A percentile compares a stretch with the other conserved stretches of the same genome.
Evolutionary conservation across 2,113 vertebrate genomes (phyloP).

Genomic region (Rhynchomys soricoides): DNA sequence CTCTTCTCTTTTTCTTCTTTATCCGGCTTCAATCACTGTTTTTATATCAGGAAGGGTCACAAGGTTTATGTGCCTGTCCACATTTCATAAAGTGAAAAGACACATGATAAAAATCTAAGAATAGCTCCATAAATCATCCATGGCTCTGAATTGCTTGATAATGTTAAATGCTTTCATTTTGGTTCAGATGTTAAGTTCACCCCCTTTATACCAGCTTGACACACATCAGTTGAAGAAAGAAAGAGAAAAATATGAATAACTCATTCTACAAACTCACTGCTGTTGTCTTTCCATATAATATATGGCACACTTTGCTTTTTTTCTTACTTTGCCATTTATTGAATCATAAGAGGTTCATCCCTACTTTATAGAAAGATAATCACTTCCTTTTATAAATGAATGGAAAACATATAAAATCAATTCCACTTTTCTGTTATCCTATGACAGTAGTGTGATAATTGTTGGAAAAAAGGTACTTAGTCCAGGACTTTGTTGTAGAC

Average conservation of each 20-base stretch:
- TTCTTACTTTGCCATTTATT: background rate
- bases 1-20: constrained; percentile 21
- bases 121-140: constrained; percentile 49
- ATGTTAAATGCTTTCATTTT: constrained; percentile 42
- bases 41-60: constrained; percentile 43
- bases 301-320: background rate
- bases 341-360: background rate
- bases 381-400: background rate
- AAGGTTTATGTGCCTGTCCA: constrained; percentile 45
- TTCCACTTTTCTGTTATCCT: background rate
- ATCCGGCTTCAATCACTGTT: constrained; percentile 50
- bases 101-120: constrained; percentile 51
- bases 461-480: background rate
- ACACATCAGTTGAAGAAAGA: background rate
- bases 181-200: constrained; percentile 42
- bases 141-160: constrained; percentile 27
- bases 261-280: background rate
- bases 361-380: background rate
- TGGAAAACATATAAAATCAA: background rate
- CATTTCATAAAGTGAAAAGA: constrained; percentile 59
- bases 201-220: constrained; percentile 20
- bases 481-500: background rate
- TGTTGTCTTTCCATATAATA: background rate
- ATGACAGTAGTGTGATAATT: background rate
- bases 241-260: constrained; percentile 11